phyloP scores from a whole-genome alignment of 1,140 invertebrate species.

The Piezodorus guildinii region DNA sequence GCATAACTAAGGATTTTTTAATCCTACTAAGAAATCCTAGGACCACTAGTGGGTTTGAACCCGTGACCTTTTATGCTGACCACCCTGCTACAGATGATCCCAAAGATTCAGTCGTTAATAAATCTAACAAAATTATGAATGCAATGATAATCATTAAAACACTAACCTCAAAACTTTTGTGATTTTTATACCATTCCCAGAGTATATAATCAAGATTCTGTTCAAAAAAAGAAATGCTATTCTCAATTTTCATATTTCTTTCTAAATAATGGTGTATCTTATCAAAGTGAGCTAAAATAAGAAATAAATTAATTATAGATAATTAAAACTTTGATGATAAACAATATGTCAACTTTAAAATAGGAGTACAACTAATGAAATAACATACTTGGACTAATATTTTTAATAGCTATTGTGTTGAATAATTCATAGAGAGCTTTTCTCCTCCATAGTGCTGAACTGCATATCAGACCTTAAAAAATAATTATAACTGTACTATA shows the following conservation, averaged over 20 bases:
- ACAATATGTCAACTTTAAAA: background rate
- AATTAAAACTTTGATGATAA: background rate
- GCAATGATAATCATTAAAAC: too few relatives aligned
- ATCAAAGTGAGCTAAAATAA: background rate
- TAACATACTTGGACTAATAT: constrained; percentile 1
- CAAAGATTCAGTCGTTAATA: too few relatives aligned
- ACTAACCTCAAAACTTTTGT: constrained; percentile 9
- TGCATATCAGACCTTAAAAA: background rate
- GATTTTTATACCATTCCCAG: constrained; percentile 6
- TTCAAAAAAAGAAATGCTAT: background rate
- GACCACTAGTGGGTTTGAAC: too few relatives aligned
- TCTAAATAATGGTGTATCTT: background rate
- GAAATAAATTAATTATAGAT: background rate
- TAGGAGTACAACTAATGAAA: background rate
- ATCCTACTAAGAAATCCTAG: too few relatives aligned
- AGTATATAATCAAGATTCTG: constrained; percentile 5
- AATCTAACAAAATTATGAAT: too few relatives aligned
- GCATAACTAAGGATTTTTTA: too few relatives aligned
- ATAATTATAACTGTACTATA: too few relatives aligned
- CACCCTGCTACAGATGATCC: too few relatives aligned
- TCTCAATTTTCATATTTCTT: constrained; percentile 1
- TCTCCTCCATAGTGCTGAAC: background rate
- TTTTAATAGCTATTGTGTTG: background rate
- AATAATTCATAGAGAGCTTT: background rate
- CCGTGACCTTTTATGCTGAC: too few relatives aligned